Percentiles rank a stretch among this genome's conserved stretches.
These are phyloP conservation scores for Pantherophis vulpinus DNA, from an alignment of 2,797 vertebrate species.

Conservation along the genomic window DNA sequence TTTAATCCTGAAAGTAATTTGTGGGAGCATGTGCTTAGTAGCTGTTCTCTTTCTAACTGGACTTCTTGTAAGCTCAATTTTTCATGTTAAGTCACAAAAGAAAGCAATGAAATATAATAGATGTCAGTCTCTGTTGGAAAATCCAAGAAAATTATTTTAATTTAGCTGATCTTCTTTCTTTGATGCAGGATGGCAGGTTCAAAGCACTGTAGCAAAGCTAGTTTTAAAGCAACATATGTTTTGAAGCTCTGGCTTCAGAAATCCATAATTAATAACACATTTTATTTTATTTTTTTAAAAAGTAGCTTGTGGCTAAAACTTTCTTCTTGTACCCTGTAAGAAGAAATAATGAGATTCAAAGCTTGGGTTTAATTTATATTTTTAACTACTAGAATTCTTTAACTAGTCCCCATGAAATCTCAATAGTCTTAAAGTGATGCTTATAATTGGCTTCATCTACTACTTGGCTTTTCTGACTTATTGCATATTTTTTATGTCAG, in stretches of 20 bases:
- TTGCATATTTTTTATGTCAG: constrained; percentile 22
- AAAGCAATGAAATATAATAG: constrained; percentile 58
- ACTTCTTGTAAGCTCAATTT: constrained; percentile 42
- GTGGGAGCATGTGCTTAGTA: not conserved
- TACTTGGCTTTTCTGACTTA: constrained; percentile 38
- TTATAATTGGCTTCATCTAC: constrained; percentile 35
- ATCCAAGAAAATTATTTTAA: constrained; percentile 59
- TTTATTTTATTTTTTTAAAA: constrained; percentile 17
- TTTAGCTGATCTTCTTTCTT: constrained; percentile 54
- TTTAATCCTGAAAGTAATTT: not conserved
- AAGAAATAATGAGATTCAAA: constrained; percentile 26
- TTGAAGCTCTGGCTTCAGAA: constrained; percentile 37
- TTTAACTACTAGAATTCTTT: constrained; percentile 3
- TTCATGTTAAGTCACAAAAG: constrained; percentile 28
- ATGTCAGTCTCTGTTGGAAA: constrained; percentile 39
- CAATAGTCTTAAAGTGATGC: constrained; percentile 8
- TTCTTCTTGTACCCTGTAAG: constrained; percentile 19
- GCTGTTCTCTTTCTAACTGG: constrained; percentile 40
- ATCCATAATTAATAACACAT: constrained; percentile 35
- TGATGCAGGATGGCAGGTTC: constrained; percentile 53
- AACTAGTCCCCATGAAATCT: not conserved
- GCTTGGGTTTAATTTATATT: constrained; percentile 17
- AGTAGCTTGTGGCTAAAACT: constrained; percentile 13
- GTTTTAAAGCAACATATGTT: constrained; percentile 45
- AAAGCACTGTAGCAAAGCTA: constrained; percentile 48